Evolutionary conservation across 1,140 invertebrate species (phyloP), one percentile per base, ranked within the genome.

Genomic region (Pseudomyrmex flavicornis): DNA sequence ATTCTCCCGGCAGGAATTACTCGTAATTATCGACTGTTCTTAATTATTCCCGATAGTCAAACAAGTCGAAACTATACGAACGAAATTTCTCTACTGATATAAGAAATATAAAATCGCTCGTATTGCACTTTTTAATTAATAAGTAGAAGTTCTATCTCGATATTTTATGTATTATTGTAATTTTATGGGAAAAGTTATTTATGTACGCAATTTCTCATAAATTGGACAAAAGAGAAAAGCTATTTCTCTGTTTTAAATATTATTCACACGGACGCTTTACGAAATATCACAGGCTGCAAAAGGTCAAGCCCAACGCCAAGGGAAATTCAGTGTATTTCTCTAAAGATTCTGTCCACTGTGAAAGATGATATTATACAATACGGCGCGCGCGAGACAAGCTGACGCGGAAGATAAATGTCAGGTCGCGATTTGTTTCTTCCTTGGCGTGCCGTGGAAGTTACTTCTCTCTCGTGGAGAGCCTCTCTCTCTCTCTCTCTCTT

Each of bases 401-500:
- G 76, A 79, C 75, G 75, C 65, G 65, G 35, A 58, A 79, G 76
- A 79, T 79, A 79, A 79, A 79, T 46, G 76, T 79, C 76, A 70
- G 15, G 35, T 79, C 35, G 65, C 76, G 54, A 70, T 79, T 79
- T 79, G 65, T 70, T 79, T 79, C 76, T 59, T 79, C 44, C 15
- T 56, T 20, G 59, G 5, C 46, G 44, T n/a, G 52, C 35, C 17
- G 10, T 35, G 10, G 44, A 69, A 68, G 63, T 56, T 66, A 26
- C 61, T 50, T 26, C 74, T 35, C 35, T 35, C 35, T 35, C 62
- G 5, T 35, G 7, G 15, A 65, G 62, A 15, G 35, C 62, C 26
- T 35, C 26, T 35, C 4, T 35, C 26, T 35, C 26, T 35, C 26
- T 35, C 26, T 26, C 26, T 35, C 35, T 35, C 35, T 35, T 0